These are phyloP conservation scores for Odontesthes bonariensis DNA, from an alignment of 2,113 vertebrate genomes.

Conservation along the genomic window DNA sequence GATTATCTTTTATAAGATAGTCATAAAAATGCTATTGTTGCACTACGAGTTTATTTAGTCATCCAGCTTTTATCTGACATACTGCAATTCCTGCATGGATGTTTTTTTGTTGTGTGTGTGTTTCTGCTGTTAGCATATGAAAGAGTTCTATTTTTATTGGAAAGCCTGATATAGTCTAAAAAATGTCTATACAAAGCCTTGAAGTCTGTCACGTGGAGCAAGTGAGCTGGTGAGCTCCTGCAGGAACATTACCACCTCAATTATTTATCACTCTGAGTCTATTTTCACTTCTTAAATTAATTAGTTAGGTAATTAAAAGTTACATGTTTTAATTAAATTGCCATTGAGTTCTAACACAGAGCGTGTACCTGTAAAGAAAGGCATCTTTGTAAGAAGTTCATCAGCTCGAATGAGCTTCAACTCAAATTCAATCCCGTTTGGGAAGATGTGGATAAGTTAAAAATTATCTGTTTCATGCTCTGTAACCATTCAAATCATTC, in stretches of 20 bases:
- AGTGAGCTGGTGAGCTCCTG: conserved; percentile 51
- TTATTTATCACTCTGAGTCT: conserved; percentile 73
- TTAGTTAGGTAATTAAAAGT: conserved; percentile 83
- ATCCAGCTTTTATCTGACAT: conserved; percentile 25
- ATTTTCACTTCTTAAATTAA: conserved; percentile 80
- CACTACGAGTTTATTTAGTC: conserved; percentile 46
- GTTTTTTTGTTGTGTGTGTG: conserved; percentile 27
- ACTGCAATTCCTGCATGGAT: conserved; percentile 20
- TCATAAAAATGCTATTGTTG: conserved; percentile 47
- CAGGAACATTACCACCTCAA: conserved; percentile 65
- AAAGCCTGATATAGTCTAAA: conserved; percentile 49
- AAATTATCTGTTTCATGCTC: conserved; percentile 64
- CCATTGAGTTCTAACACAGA: conserved; percentile 72
- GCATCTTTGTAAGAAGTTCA: conserved; percentile 67
- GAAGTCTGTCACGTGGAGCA: conserved; percentile 64
- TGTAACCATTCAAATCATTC: conserved; percentile 45
- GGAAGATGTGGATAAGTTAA: conserved; percentile 64
- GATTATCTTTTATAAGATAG: conserved; percentile 58
- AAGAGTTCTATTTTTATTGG: conserved; percentile 69
- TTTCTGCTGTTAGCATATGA: conserved; percentile 56
- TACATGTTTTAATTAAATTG: conserved; percentile 83
- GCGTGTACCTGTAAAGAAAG: conserved; percentile 66
- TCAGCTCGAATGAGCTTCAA: conserved; percentile 67
- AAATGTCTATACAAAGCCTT: conserved; percentile 45
- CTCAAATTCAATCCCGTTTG: conserved; percentile 69